Conservation (phyloP, 2,888 invertebrate species). For the Tinea semifulvella region DNA sequence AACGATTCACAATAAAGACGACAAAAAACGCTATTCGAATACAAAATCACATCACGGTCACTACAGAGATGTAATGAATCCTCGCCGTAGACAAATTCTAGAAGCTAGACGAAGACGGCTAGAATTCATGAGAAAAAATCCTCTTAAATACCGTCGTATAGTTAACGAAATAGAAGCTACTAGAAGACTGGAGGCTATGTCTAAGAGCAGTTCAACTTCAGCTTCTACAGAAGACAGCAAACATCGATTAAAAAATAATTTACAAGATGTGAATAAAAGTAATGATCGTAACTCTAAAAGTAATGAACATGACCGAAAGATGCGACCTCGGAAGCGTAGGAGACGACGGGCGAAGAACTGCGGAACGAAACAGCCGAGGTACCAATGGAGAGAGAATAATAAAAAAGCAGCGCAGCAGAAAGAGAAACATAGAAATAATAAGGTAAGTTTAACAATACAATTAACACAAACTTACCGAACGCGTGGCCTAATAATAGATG, state of each 20-base stretch:
- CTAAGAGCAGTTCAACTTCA: not conserved
- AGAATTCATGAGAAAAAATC: conserved; percentile 46
- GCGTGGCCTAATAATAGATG: too few species aligned
- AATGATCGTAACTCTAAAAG: not conserved
- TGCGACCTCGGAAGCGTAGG: conserved; percentile 39
- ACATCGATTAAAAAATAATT: too few species aligned
- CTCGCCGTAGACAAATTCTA: conserved; percentile 41
- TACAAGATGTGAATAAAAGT: not conserved
- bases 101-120: conserved; percentile 42
- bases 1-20: conserved; percentile 28
- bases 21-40: conserved; percentile 40
- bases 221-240: not conserved
- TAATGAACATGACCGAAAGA: conserved; percentile 33
- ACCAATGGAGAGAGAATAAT: conserved; percentile 44
- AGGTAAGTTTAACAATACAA: too few species aligned
- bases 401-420: too few species aligned
- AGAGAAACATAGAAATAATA: conserved; percentile 7
- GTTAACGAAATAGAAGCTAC: conserved; percentile 29
- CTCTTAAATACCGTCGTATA: conserved; percentile 41
- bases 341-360: conserved; percentile 48
- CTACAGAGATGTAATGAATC: conserved; percentile 68
- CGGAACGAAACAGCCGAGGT: conserved; percentile 55
- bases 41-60: conserved; percentile 58
- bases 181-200: conserved; percentile 33
- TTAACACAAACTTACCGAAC: too few species aligned